Percentiles rank a stretch among this genome's conserved stretches.
Conservation (phyloP, 2,797 vertebrate genomes). For the Peromyscus attwateri region DNA sequence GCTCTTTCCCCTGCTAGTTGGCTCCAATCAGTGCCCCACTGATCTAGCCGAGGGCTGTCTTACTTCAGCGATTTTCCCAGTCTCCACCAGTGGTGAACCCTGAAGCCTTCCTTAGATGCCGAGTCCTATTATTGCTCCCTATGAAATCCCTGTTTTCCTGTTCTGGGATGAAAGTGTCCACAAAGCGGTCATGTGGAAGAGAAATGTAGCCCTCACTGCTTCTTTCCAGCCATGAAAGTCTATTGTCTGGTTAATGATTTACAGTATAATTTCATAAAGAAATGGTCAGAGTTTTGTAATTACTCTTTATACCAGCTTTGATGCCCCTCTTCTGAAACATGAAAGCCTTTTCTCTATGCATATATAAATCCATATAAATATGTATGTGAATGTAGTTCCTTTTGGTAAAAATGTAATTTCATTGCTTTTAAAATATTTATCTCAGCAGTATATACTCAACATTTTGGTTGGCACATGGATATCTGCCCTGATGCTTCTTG, state of each 20-base stretch:
- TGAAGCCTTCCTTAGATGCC: not conserved
- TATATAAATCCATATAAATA: not conserved
- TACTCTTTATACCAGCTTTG: not conserved
- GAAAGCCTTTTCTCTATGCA: not conserved
- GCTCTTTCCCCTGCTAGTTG: not conserved
- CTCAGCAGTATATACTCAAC: not conserved
- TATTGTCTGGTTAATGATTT: constrained; percentile 48
- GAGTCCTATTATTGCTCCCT: not conserved
- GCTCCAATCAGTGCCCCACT: not conserved
- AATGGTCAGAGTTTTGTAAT: constrained; percentile 3
- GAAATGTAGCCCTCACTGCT: not conserved
- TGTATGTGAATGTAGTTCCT: not conserved
- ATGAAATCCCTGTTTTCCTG: not conserved
- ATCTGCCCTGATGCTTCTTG: not conserved
- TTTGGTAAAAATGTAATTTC: not conserved
- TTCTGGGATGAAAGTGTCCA: not conserved
- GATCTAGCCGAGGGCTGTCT: not conserved
- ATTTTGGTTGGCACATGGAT: constrained; percentile 13
- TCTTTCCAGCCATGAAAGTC: not conserved
- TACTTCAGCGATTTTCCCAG: not conserved
- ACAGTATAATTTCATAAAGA: constrained; percentile 24
- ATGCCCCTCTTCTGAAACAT: not conserved
- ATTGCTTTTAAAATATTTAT: not conserved
- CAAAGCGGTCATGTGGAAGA: constrained; percentile 30
- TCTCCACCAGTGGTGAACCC: not conserved